Base-by-base conservation (phyloP, 2,888 invertebrate species). In the Microctonus hyperodae region DNA sequence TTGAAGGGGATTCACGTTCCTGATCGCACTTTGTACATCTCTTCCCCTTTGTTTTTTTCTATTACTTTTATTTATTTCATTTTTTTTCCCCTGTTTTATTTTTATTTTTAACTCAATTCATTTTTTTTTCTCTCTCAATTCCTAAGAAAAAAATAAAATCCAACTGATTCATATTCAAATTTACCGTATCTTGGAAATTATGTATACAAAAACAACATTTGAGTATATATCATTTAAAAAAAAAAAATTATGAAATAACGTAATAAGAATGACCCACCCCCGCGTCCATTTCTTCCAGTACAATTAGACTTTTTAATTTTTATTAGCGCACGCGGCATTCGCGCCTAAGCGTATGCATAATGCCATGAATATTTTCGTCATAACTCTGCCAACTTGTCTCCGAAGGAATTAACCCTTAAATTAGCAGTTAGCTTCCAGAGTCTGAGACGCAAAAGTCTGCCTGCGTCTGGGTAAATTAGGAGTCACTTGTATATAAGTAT, bases 401-500 rank as follows among this genome's bases (percentile, higher is more conserved):
- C 82, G 77, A 84, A 84, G 83, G 83, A 84, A 84, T 83, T 83
- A 83, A 84, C 83, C 83, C 83, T 83, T 84, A 83, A 84, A 84
- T 84, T 84, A 84, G 83, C 83, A 82, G 83, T 82, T 83, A 83
- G 82, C 83, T 70, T 80, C 78, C 78, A 75, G 78, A 75, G 78
- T 81, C 78, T 23, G 60, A 78, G 79, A 77, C 77, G 81, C 79
- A 81, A 82, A 82, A 81, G 83, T 82, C 79, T n/a, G 44, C 44
- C 76, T 76, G 78, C 80, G 77, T 79, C 80, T 79, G 78, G 76
- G 76, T 82, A 83, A 83, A 82, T 83, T 83, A 81, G 55, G 79
- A 81, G 77, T 76, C 79, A 74, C 78, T 78, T 78, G 73, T 78
- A 76, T 73, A 67, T 53, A 25, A 0, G 6, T 22, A 33, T 2